A percentile compares a stretch with the other conserved stretches of the same genome.
Evolutionary conservation across 2,888 invertebrate species (phyloP).

Genomic region (Eilema caniola): DNA sequence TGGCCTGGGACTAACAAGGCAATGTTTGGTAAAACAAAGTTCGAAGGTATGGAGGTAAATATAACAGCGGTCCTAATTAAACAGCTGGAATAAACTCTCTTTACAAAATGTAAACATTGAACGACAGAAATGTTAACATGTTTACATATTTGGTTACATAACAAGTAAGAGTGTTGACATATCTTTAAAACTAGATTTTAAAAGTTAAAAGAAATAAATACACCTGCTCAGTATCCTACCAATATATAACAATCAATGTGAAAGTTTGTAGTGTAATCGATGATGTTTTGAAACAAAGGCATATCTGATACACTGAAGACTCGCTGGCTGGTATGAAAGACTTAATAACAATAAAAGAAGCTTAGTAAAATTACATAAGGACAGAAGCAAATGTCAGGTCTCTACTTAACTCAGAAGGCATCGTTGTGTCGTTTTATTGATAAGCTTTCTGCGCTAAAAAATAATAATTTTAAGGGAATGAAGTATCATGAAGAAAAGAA

Average conservation of each 20-base stretch:
- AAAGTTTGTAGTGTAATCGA: no score
- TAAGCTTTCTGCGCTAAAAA: no score
- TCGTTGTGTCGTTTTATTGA: no score
- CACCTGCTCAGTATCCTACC: no score
- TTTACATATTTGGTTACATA: conserved; percentile 6
- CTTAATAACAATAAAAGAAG: no score
- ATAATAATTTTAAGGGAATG: not conserved
- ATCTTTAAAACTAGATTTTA: not conserved
- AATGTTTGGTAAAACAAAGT: not conserved
- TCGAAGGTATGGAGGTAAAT: not conserved
- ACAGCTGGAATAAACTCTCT: conserved; percentile 17
- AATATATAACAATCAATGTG: no score
- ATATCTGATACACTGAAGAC: not conserved
- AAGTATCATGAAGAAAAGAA: not conserved
- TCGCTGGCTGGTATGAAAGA: no score
- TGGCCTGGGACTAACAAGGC: not conserved
- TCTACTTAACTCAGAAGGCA: no score
- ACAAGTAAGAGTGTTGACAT: not conserved
- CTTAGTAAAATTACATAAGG: no score
- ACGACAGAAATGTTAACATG: not conserved
- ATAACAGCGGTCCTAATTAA: conserved; percentile 16
- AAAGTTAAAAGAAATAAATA: no score
- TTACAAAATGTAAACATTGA: not conserved
- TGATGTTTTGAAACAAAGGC: no score
- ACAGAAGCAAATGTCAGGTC: no score